Evolutionary conservation across 1,140 invertebrate genomes (phyloP).

Genomic region (Listronotus bonariensis): DNA sequence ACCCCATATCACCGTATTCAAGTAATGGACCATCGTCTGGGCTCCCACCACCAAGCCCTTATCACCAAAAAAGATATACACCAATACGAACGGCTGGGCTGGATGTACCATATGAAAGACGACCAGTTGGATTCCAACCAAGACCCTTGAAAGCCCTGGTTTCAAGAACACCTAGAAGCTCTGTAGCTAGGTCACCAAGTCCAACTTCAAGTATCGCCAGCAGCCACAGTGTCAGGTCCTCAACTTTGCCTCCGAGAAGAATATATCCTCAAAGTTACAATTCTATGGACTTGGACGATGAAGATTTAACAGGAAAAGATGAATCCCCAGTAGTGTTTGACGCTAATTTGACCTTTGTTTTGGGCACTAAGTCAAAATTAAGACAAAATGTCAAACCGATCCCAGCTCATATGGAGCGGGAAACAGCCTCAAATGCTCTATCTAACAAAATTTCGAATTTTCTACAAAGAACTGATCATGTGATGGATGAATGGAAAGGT

Average conservation of each 20-base stretch:
- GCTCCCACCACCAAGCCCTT: constrained; percentile 3
- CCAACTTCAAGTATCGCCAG: constrained; percentile 40
- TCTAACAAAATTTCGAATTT: constrained; percentile 80
- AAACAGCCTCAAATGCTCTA: constrained; percentile 76
- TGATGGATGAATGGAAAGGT: constrained; percentile 81
- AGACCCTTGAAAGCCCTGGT: constrained; percentile 41
- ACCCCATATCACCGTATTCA: neutral
- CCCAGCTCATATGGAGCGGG: constrained; percentile 73
- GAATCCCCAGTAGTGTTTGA: constrained; percentile 79
- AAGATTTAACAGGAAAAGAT: constrained; percentile 65
- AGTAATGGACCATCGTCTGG: constrained; percentile 1
- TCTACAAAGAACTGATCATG: constrained; percentile 78
- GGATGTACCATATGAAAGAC: constrained; percentile 28
- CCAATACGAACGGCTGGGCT: constrained; percentile 18
- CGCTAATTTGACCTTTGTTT: constrained; percentile 76
- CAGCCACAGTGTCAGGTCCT: no score
- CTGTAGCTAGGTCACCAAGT: constrained; percentile 55
- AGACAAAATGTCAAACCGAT: constrained; percentile 69
- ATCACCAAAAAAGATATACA: constrained; percentile 16
- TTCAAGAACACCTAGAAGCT: constrained; percentile 24
- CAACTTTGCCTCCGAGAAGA: constrained; percentile 60
- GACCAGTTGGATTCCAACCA: constrained; percentile 39
- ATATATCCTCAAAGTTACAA: constrained; percentile 64
- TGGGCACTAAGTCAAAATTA: constrained; percentile 72
- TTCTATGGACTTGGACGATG: constrained; percentile 56